Percentiles rank a stretch among this genome's conserved stretches.
phyloP scores from a whole-genome alignment of 2,113 vertebrate genomes.

The Brachyistius frenatus region DNA sequence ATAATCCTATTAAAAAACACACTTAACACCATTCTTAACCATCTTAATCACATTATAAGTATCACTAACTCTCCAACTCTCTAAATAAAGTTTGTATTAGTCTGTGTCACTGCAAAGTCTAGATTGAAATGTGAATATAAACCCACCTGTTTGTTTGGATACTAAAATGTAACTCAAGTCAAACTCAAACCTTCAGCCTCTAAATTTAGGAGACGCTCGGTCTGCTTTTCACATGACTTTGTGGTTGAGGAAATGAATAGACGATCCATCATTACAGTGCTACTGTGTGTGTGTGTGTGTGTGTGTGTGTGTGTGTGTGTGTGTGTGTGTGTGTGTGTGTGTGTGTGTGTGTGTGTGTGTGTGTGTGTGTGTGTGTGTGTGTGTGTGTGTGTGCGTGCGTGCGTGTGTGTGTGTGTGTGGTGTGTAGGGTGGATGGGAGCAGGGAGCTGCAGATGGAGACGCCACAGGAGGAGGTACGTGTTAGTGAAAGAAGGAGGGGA shows the following conservation, averaged over 20 bases:
- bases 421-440: conserved; percentile 29
- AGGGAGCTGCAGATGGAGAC: conserved; percentile 59
- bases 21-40: no score
- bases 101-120: not conserved
- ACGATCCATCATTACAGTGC: conserved; percentile 16
- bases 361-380: not conserved
- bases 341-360: conserved; percentile 3
- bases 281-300: not conserved
- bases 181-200: not conserved
- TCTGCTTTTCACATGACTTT: conserved; percentile 47
- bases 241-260: conserved; percentile 25
- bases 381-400: conserved; percentile 23
- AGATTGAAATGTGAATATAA: not conserved
- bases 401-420: no score
- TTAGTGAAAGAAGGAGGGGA: conserved; percentile 28
- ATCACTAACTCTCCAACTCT: no score
- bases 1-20: no score
- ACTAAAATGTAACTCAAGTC: conserved; percentile 24
- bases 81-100: not conserved
- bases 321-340: conserved; percentile 17
- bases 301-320: conserved; percentile 31
- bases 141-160: conserved; percentile 6
- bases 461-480: conserved; percentile 60
- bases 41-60: no score
- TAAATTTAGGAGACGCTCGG: conserved; percentile 13